phyloP scores from a whole-genome alignment of 2,113 vertebrate genomes.

The Edolisoma coerulescens region DNA sequence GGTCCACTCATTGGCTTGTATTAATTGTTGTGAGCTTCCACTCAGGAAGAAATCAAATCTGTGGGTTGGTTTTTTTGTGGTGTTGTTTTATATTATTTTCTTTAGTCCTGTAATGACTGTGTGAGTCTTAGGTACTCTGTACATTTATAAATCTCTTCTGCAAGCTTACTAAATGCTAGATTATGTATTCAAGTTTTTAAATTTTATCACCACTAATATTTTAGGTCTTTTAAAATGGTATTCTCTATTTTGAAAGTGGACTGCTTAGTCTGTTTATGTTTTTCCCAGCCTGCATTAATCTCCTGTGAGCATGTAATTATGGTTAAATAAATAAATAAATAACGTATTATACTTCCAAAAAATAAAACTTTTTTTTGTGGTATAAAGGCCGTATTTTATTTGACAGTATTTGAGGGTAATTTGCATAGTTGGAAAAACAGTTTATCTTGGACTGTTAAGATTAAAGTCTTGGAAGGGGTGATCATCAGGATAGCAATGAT shows the following conservation, averaged over 20 bases:
- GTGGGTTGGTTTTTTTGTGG: neutral
- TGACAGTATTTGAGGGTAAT: neutral
- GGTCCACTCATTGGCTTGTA: neutral
- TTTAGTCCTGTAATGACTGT: neutral
- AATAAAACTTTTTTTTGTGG: fast-evolving
- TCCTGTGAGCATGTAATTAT: neutral
- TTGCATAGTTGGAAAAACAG: neutral
- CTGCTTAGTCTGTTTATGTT: neutral
- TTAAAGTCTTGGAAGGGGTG: neutral
- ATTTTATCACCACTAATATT: neutral
- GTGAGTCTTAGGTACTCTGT: neutral
- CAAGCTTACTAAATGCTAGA: neutral
- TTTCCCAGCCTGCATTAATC: neutral
- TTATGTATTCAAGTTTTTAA: neutral
- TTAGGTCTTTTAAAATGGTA: neutral
- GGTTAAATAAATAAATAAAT: neutral
- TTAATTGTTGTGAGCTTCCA: neutral
- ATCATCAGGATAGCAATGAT: neutral
- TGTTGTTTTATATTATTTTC: neutral
- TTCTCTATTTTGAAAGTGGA: neutral
- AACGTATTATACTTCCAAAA: neutral
- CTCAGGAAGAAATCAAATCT: neutral
- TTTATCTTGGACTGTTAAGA: neutral
- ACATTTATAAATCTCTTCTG: neutral
- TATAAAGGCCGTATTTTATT: neutral